These are phyloP conservation scores for Ascaphus truei DNA, from an alignment of 2,113 vertebrate genomes.

Conservation along the genomic window DNA sequence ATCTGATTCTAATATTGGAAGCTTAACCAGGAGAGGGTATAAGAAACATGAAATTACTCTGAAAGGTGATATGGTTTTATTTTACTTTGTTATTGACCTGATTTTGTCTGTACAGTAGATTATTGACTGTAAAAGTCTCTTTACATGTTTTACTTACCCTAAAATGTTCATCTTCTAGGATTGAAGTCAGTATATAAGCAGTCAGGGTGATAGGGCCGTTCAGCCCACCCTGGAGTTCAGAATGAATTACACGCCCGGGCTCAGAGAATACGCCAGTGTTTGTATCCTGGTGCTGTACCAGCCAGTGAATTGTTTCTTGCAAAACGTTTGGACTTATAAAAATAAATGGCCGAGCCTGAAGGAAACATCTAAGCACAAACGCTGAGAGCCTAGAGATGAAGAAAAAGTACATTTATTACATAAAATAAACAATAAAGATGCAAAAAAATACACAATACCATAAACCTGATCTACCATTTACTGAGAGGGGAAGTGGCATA, in stretches of 20 bases:
- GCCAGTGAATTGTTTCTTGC: constrained; percentile 39
- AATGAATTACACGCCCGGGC: constrained; percentile 60
- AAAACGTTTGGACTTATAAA: constrained; percentile 48
- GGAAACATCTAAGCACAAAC: constrained; percentile 67
- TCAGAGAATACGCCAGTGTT: constrained; percentile 53
- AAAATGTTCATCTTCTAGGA: constrained; percentile 52
- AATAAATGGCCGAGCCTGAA: constrained; percentile 59
- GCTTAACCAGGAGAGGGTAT: too few relatives aligned
- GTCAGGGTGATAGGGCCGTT: constrained; percentile 57
- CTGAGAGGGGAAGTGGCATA: too few relatives aligned
- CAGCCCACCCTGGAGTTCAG: constrained; percentile 58
- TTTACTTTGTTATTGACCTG: too few relatives aligned
- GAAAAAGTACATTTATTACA: not conserved
- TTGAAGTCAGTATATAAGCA: constrained; percentile 58
- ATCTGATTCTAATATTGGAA: too few relatives aligned
- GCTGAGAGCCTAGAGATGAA: constrained; percentile 60
- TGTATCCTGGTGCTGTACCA: constrained; percentile 40
- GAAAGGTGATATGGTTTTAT: too few relatives aligned
- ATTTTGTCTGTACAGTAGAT: too few relatives aligned
- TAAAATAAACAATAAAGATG: not conserved
- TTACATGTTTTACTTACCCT: not conserved
- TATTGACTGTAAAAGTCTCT: too few relatives aligned
- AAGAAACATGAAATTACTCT: too few relatives aligned
- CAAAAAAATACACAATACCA: not conserved
- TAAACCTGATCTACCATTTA: too few relatives aligned